These are phyloP conservation scores for Busseola fusca DNA, from an alignment of 2,888 invertebrate species.

Conservation along the genomic window DNA sequence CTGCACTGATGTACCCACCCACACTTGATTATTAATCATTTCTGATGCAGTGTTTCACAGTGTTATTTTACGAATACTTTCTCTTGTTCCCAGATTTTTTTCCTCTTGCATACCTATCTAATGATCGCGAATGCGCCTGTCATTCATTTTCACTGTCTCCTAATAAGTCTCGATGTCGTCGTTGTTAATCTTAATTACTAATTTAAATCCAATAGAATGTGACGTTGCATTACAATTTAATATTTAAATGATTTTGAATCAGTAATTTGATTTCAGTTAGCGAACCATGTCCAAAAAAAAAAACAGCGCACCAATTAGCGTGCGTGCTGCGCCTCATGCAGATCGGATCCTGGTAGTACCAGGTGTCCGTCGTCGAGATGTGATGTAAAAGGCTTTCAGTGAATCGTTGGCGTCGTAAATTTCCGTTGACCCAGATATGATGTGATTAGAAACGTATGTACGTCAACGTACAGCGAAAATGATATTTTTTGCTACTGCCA, in stretches of 20 bases:
- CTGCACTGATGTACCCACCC: conserved; percentile 77
- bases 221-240: conserved; percentile 79
- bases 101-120: conserved; percentile 68
- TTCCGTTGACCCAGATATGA: conserved; percentile 88
- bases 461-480: conserved; percentile 81
- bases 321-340: conserved; percentile 70
- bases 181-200: conserved; percentile 82
- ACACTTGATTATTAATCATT: conserved; percentile 78
- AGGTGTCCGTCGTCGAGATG: conserved; percentile 75
- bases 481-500: conserved; percentile 85
- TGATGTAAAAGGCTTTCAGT: conserved; percentile 88
- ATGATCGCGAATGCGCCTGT: conserved; percentile 79
- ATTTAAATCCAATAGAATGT: conserved; percentile 76
- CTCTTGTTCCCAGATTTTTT: conserved; percentile 79
- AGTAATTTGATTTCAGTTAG: conserved; percentile 73
- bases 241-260: conserved; percentile 69
- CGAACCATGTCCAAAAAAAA: conserved; percentile 75
- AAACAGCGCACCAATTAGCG: conserved; percentile 76
- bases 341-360: conserved; percentile 86
- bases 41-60: conserved; percentile 79
- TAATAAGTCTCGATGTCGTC: conserved; percentile 76
- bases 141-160: conserved; percentile 82
- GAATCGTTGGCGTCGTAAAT: conserved; percentile 81
- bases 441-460: conserved; percentile 86
- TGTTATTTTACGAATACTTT: conserved; percentile 81